Evolutionary conservation across 2,888 invertebrate genomes (phyloP), one percentile per base, ranked within the genome.

Genomic region (Bimastos eiseni): DNA sequence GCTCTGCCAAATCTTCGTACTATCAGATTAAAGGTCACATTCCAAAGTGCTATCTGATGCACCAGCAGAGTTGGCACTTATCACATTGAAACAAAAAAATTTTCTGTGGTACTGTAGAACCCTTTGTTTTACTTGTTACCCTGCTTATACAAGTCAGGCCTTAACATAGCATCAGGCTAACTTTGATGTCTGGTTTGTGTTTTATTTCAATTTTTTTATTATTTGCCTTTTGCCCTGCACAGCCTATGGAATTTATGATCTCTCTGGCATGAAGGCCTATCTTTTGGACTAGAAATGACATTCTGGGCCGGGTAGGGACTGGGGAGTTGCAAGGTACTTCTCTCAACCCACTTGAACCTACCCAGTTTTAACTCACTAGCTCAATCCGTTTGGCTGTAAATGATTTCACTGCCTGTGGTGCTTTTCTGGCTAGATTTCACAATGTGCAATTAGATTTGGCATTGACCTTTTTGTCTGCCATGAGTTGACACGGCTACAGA

Each of bases 91-190:
- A n/a, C 30, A n/a, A 70, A n/a, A 30, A n/a, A 3, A 13, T 55
- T 55, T 55, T 55, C 70, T 70, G n/a, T 70, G 70, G 70, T 8
- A 70, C n/a, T n/a, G 30, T n/a, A 49, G n/a, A 70, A 70, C 2
- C 70, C n/a, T 70, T 70, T 70, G 70, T 70, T 70, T 70, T 70
- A 70, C 70, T 70, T 70, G 70, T n/a, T 70, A 70, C 70, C 70
- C 70, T 17, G 55, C n/a, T 3, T 1, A n/a, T 70, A 70, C 30
- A 70, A 70, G 70, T 70, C 70, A 30, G 11, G 70, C n/a, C 70
- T 70, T 70, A 70, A 70, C 17, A 70, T 70, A 70, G 70, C 70
- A 70, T 70, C 70, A n/a, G 30, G n/a, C n/a, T 70, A 70, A n/a
- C 70, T 70, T 1, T n/a, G 70, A n/a, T 70, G 30, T 70, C 70